Percentiles rank a stretch among this genome's conserved stretches.
Evolutionary conservation across 2,797 vertebrate genomes (phyloP).

Genomic region (Enteromius argenteus): DNA sequence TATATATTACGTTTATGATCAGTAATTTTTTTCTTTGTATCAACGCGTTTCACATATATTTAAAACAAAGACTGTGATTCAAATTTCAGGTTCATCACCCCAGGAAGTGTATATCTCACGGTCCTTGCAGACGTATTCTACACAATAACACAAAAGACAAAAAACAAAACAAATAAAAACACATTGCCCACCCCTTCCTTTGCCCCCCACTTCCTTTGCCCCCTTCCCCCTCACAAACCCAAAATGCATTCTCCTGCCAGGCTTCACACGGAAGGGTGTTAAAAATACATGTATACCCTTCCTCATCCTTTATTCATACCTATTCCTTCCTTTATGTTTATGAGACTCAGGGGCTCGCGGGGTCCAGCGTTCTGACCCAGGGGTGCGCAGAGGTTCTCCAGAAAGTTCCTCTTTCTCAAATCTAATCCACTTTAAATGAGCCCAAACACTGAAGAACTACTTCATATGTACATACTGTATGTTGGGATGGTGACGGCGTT

Average conservation of each 20-base stretch:
- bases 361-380: conserved; percentile 75
- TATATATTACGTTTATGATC: background rate
- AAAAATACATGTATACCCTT: conserved; percentile 85
- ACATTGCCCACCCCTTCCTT: conserved; percentile 53
- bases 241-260: conserved; percentile 73
- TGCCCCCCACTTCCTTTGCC: conserved; percentile 59
- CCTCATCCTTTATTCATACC: conserved; percentile 84
- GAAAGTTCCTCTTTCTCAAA: conserved; percentile 78
- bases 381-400: conserved; percentile 70
- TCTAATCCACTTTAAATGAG: conserved; percentile 75
- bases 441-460: conserved; percentile 60
- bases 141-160: conserved; percentile 63
- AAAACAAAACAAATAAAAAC: conserved; percentile 61
- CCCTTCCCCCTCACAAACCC: conserved; percentile 56
- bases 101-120: conserved; percentile 30
- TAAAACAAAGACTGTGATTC: background rate
- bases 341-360: conserved; percentile 75
- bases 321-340: conserved; percentile 83
- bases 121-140: conserved; percentile 14
- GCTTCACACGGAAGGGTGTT: conserved; percentile 80
- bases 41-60: background rate
- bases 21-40: no score
- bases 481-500: conserved; percentile 53
- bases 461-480: conserved; percentile 63
- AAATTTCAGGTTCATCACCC: background rate